Conservation (phyloP, 2,797 vertebrate genomes). For the Mormyrops boulengeri region DNA sequence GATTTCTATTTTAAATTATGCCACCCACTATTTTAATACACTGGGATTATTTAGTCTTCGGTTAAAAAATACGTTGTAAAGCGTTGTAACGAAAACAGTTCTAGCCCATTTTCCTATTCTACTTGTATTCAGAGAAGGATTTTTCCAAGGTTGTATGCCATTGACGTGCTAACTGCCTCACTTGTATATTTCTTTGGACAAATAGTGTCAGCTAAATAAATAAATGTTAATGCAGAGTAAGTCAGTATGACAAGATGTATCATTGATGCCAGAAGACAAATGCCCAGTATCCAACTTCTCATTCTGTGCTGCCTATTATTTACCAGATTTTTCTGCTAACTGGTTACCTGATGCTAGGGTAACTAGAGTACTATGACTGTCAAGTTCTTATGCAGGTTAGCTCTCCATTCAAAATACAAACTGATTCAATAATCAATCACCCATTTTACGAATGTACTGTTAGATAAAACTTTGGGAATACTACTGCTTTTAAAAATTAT, state of each 20-base stretch:
- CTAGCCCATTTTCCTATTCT: neutral
- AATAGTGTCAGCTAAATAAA: neutral
- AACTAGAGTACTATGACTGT: neutral
- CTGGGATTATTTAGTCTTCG: no score
- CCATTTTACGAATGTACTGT: neutral
- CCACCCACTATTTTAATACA: no score
- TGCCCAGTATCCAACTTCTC: neutral
- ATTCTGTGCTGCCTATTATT: neutral
- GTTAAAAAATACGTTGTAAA: neutral
- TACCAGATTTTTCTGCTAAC: neutral
- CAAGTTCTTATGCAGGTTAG: neutral
- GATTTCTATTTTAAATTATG: no score
- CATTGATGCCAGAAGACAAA: neutral
- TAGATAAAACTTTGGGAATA: neutral
- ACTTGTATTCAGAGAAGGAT: neutral
- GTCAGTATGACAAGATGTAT: neutral
- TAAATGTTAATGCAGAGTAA: neutral
- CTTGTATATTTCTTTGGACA: neutral
- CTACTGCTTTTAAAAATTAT: neutral
- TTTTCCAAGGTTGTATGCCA: neutral
- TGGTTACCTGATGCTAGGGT: neutral
- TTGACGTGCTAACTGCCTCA: neutral
- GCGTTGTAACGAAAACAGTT: neutral
- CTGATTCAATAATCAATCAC: neutral
- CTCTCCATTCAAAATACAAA: neutral